Evolutionary conservation across 1,140 invertebrate genomes (phyloP), one percentile per base, ranked within the genome.

Genomic region (Dinoponera quadriceps): DNA sequence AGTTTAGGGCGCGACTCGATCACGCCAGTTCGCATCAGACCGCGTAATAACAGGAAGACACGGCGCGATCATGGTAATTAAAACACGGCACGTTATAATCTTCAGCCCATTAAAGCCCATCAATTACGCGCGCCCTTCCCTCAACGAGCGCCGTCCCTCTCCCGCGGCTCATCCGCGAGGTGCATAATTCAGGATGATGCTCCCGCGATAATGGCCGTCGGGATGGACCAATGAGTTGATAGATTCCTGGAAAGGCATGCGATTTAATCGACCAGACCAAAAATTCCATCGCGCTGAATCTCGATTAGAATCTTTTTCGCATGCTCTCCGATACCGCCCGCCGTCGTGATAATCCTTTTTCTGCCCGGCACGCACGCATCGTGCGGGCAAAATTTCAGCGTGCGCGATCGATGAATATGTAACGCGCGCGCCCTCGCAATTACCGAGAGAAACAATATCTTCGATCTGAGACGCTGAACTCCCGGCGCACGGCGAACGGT

Each of bases 41-140:
- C 59, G 88, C 65, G 55, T 89, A 89, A 89, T 84, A 84, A 83
- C 72, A 84, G 85, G 82, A 84, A 84, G 59, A 54, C n/a, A 29
- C 60, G 11, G 38, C 51, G 33, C 57, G 85, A 88, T 91, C 75
- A 77, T 65, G 82, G 84, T 87, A 89, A 90, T 91, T 92, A 91
- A 87, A 91, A 89, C 73, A 72, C 85, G 62, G 69, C 48, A 84
- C 69, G 55, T 54, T 83, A 69, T 87, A 86, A 91, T 90, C 87
- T 90, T 84, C 83, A 74, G 82, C 85, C 89, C 82, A 91, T 90
- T 91, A 90, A 87, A 88, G 85, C 44, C 68, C 83, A 88, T 91
- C 89, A 88, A 90, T 91, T 90, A 90, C 83, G 49, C 18, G 9
- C 48, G 33, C 60, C 83, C 68, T 66, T 60, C 73, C 27, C 48